Conservation (phyloP, 2,888 invertebrate genomes). For the Coleophora flavipennella region DNA sequence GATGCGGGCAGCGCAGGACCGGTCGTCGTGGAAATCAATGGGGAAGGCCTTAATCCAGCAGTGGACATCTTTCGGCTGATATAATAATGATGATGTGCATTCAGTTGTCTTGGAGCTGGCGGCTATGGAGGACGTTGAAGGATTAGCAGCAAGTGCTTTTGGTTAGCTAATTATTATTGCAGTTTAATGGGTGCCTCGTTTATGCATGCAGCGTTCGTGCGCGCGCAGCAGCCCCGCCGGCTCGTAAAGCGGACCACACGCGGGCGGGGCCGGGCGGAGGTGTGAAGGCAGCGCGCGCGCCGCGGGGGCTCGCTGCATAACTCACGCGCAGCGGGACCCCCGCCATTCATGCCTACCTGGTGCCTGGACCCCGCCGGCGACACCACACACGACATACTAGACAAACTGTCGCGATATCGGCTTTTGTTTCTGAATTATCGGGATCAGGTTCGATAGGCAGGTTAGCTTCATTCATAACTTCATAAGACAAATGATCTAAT, state of each 20-base stretch:
- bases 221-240: slow-evolving; percentile 49
- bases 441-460: background rate
- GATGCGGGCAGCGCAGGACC: too few relatives aligned
- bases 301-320: slow-evolving; percentile 64
- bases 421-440: background rate
- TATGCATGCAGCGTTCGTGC: slow-evolving; percentile 25
- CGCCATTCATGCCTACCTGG: slow-evolving; percentile 66
- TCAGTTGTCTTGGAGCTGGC: too few relatives aligned
- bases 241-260: slow-evolving; percentile 71
- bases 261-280: slow-evolving; percentile 71
- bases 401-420: slow-evolving; percentile 41
- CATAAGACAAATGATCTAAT: too few relatives aligned
- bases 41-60: too few relatives aligned
- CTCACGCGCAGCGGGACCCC: slow-evolving; percentile 70
- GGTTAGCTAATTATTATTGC: too few relatives aligned
- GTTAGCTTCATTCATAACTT: too few relatives aligned
- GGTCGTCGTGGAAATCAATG: too few relatives aligned
- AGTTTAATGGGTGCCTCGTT: slow-evolving; percentile 9
- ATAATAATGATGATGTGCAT: too few relatives aligned
- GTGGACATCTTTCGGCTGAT: too few relatives aligned
- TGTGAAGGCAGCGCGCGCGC: slow-evolving; percentile 65
- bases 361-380: slow-evolving; percentile 27
- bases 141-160: too few relatives aligned
- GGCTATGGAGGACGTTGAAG: too few relatives aligned
- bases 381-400: slow-evolving; percentile 32